Evolutionary conservation across 30 jellyfish, hydroid and myxozoan genomes (phyloP).

Genomic region (Pelagia noctiluca): DNA sequence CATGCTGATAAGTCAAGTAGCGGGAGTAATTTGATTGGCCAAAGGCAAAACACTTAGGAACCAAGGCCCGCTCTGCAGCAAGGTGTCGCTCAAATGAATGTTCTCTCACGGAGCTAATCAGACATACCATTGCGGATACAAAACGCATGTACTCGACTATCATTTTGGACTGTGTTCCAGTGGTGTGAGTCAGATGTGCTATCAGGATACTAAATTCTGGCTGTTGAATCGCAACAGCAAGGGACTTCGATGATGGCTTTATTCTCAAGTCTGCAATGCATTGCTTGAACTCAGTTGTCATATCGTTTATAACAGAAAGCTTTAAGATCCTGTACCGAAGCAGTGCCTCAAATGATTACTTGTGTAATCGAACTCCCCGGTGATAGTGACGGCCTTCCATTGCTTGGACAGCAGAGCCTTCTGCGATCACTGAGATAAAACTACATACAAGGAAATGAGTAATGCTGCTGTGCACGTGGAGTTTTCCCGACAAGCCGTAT

Average conservation of each 20-base stretch:
- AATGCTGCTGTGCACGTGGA: too few relatives aligned
- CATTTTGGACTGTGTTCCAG: conserved; percentile 43
- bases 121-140: conserved; percentile 50
- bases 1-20: conserved; percentile 45
- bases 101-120: conserved; percentile 30
- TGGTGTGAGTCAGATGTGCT: conserved; percentile 38
- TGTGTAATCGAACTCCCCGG: conserved; percentile 50
- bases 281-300: conserved; percentile 56
- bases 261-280: conserved; percentile 61
- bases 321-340: conserved; percentile 58
- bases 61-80: conserved; percentile 36
- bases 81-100: conserved; percentile 19
- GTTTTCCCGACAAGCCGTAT: too few relatives aligned
- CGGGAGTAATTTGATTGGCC: conserved; percentile 47
- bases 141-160: conserved; percentile 42
- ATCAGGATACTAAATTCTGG: conserved; percentile 43
- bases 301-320: conserved; percentile 36
- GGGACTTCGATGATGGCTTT: conserved; percentile 52
- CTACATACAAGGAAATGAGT: too few relatives aligned
- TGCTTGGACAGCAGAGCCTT: conserved; percentile 72
- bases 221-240: conserved; percentile 35
- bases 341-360: conserved; percentile 56
- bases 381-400: conserved; percentile 63
- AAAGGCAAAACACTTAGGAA: conserved; percentile 27
- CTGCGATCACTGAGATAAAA: too few relatives aligned